Evolutionary conservation across 1,140 invertebrate species (phyloP), one percentile per base, ranked within the genome.

Genomic region (Pteromalus puparum): DNA sequence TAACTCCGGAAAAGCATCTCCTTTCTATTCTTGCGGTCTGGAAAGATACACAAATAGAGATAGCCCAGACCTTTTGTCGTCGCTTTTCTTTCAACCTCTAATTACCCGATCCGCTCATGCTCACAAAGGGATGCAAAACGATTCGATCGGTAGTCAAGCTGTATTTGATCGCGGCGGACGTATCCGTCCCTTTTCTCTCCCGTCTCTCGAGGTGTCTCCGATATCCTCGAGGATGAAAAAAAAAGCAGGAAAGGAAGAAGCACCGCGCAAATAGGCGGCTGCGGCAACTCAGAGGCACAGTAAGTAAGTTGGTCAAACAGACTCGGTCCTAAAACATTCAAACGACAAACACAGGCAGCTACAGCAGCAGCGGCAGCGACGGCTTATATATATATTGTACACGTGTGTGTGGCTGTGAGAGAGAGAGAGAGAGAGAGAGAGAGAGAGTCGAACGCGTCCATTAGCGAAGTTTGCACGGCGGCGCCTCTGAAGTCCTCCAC

Each of bases 391-490:
- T 61, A 13, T 34, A 34, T 30, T 15, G n/a, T 72, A 30, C 18
- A 72, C 68, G 12, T n/a, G 83, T 70, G 68, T 74, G 81, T 86
- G 87, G 84, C 87, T 84, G 74, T 38, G 24, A 53, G n/a, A n/a
- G n/a, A n/a, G n/a, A n/a, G n/a, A n/a, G n/a, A n/a, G n/a, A n/a
- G n/a, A n/a, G 30, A 75, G 53, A 75, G 38, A 26, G 61, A 68
- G 61, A 82, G 61, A 75, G 42, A 21, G 86, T 77, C 88, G 86
- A 87, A 85, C 83, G 53, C 53, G 89, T 92, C 91, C 92, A 92
- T 93, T 92, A 93, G 92, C 89, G 86, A 88, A 92, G 92, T 93
- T 93, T 93, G 92, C 92, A 92, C 88, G 92, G 91, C 92, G 92
- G 92, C 89, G 87, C 87, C 89, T 93, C 88, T 92, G 92, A 93